These are phyloP conservation scores for Clarias magur DNA, from an alignment of 2,113 vertebrate genomes.

Conservation along the genomic window DNA sequence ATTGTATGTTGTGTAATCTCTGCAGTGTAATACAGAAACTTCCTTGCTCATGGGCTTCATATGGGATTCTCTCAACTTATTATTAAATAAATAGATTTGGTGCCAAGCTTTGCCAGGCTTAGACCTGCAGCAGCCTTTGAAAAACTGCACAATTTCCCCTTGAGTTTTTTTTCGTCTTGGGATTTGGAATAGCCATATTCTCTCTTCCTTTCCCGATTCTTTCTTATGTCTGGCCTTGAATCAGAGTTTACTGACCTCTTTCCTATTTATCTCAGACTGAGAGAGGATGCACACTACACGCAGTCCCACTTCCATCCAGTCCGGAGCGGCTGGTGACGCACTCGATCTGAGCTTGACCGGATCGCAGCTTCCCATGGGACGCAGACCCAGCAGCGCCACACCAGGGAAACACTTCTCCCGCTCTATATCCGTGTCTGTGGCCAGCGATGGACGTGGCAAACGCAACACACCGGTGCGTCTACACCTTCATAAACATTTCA, in stretches of 20 bases:
- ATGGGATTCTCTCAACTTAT: neutral
- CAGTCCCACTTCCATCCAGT: constrained; percentile 67
- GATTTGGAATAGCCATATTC: neutral
- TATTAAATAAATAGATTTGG: neutral
- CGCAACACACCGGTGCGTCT: constrained; percentile 80
- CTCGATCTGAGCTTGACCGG: constrained; percentile 82
- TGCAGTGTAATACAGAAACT: neutral
- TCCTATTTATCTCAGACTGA: constrained; percentile 17
- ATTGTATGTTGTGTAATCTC: neutral
- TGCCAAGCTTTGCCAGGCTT: neutral
- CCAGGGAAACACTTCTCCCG: constrained; percentile 75
- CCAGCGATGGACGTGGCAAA: constrained; percentile 73
- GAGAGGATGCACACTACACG: constrained; percentile 81
- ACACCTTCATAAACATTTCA: neutral
- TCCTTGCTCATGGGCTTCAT: neutral
- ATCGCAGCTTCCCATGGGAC: constrained; percentile 72
- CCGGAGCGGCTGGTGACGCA: constrained; percentile 44
- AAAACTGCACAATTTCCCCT: neutral
- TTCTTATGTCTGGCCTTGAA: too few relatives aligned
- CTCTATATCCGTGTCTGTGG: constrained; percentile 76
- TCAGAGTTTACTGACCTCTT: neutral
- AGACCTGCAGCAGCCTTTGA: neutral
- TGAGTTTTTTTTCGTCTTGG: neutral
- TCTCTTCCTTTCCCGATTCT: neutral
- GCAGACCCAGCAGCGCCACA: constrained; percentile 79